Base-by-base conservation (phyloP, 2,888 invertebrate species). In the Orthosia incerta region DNA sequence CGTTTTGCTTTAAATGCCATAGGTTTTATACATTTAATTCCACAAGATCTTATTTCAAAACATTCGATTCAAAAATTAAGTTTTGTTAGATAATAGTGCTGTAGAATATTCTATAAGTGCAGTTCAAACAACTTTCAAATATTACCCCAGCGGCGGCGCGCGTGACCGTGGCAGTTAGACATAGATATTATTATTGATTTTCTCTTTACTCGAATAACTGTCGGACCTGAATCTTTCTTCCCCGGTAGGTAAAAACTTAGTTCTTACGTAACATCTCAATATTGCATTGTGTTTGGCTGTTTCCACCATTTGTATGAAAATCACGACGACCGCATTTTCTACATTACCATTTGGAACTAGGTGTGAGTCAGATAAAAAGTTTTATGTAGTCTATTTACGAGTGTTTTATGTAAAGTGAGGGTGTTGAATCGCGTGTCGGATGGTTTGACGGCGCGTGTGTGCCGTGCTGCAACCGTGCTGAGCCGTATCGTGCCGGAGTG, bases 361-460 rank as follows among this genome's bases (percentile, higher is more conserved):
- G 83, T 85, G 86, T 82, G 77, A 84, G 84, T 85, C 77, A 82
- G 80, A 86, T 88, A 87, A 86, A 89, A 88, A 79, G 81, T 89
- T 88, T 88, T 87, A 87, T 86, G 80, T 86, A 80, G 81, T 84
- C 81, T 88, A 73, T 88, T 91, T 89, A 91, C 87, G 89, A 89
- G 86, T 79, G 79, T 88, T 92, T 90, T 90, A 91, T 91, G 90
- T 87, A 87, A 89, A 91, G 76, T 84, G 74, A 73, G 72, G 70
- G 82, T 87, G 82, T 81, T 85, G 85, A 82, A 89, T 93, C 88
- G 92, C 92, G 91, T 92, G 92, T 86, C 77, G 82, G 83, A 80
- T 83, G 73, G 81, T 79, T 74, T 65, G 71, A 74, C 48, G 63
- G 80, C 67, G 75, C 53, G 71, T 65, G 64, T 68, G 60, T 62